Percentiles rank a stretch among this genome's conserved stretches.
Conservation (phyloP, 2,888 invertebrate species). For the Folsomia candida region DNA sequence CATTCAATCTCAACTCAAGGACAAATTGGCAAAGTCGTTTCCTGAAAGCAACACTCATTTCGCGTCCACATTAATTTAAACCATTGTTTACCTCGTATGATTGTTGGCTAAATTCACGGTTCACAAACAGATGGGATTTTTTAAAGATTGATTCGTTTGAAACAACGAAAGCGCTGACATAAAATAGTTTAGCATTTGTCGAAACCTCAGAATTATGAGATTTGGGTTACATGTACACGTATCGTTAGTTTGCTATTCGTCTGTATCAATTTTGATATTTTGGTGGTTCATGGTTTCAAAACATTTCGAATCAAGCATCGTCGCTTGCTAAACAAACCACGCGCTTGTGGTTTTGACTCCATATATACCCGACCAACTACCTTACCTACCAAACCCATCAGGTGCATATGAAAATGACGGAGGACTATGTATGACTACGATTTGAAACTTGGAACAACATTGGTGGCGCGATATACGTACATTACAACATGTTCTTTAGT, state of each 20-base stretch:
- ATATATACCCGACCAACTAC: no score
- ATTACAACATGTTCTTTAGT: no score
- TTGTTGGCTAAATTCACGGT: background rate
- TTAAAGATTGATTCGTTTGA: background rate
- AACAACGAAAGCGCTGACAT: no score
- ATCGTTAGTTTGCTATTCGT: background rate
- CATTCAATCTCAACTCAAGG: constrained; percentile 4
- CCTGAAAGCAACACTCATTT: background rate
- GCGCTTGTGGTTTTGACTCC: background rate
- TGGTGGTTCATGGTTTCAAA: background rate
- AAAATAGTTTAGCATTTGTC: no score
- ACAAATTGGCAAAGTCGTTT: background rate
- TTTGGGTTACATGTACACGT: background rate
- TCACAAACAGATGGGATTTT: no score
- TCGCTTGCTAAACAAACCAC: background rate
- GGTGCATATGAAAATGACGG: background rate
- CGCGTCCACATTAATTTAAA: background rate
- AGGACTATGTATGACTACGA: background rate
- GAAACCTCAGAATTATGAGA: background rate
- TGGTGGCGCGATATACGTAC: no score
- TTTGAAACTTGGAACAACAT: background rate
- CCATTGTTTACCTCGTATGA: background rate
- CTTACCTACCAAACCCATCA: background rate
- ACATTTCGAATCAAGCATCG: background rate
- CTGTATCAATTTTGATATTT: background rate